Evolutionary conservation across 2,797 vertebrate genomes (phyloP).

Genomic region (Loriculus beryllinus): DNA sequence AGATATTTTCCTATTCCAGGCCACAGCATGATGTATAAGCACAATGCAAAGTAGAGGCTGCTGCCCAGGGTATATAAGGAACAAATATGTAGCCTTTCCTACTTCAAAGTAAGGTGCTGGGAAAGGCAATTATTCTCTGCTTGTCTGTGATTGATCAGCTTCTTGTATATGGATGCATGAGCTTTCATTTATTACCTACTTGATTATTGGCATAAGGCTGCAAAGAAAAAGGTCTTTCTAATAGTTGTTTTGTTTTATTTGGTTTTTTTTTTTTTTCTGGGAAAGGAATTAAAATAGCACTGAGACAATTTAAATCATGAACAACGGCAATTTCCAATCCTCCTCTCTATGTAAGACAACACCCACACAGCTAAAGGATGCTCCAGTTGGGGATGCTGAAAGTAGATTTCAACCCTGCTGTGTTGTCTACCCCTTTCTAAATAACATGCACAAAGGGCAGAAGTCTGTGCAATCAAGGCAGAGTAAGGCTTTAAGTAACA

Average conservation of each 20-base stretch:
- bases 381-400: neutral
- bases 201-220: neutral
- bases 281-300: neutral
- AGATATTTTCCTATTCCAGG: slow-evolving; percentile 38
- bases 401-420: neutral
- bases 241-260: neutral
- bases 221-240: neutral
- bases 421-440: neutral
- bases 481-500: neutral
- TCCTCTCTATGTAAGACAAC: neutral
- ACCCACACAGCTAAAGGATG: neutral
- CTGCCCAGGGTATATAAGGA: slow-evolving; percentile 7
- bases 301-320: neutral
- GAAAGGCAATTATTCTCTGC: slow-evolving; percentile 53
- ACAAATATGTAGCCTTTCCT: slow-evolving; percentile 37
- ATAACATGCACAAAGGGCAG: neutral
- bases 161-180: neutral
- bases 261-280: neutral
- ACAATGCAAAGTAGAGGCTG: neutral
- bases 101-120: slow-evolving; percentile 56
- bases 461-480: neutral
- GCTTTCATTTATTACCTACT: slow-evolving; percentile 7
- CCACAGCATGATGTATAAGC: slow-evolving; percentile 43
- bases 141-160: slow-evolving; percentile 58
- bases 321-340: neutral